Percentiles rank a stretch among this genome's conserved stretches.
phyloP scores from a whole-genome alignment of 1,140 invertebrate species.

The Trichomalopsis sarcophagae region DNA sequence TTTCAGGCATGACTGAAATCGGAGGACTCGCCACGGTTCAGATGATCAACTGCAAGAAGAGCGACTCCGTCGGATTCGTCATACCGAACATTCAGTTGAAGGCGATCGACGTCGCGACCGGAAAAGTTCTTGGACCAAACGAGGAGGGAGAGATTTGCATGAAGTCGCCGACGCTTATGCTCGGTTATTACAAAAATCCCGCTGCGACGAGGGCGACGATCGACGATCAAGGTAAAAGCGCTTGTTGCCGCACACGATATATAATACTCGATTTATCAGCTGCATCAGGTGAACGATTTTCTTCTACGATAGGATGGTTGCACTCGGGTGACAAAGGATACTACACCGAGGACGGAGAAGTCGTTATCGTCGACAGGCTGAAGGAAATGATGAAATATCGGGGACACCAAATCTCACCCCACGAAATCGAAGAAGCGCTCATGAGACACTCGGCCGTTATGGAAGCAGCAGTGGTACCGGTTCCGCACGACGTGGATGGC shows the following conservation, averaged over 20 bases:
- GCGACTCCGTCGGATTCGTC: slow-evolving; percentile 46
- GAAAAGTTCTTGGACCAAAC: slow-evolving; percentile 57
- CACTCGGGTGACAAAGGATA: slow-evolving; percentile 70
- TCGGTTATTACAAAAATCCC: slow-evolving; percentile 71
- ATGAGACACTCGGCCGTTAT: slow-evolving; percentile 78
- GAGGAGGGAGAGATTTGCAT: slow-evolving; percentile 68
- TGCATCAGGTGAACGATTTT: neutral
- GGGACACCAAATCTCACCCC: slow-evolving; percentile 59
- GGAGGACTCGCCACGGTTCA: neutral
- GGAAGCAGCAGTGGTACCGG: slow-evolving; percentile 82
- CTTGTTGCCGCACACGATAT: too few relatives aligned
- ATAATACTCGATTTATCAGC: too few relatives aligned
- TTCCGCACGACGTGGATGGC: slow-evolving; percentile 77
- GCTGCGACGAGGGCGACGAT: slow-evolving; percentile 75
- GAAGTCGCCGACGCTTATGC: slow-evolving; percentile 55
- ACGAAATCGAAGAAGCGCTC: slow-evolving; percentile 80
- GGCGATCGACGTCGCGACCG: slow-evolving; percentile 52
- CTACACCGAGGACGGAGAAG: slow-evolving; percentile 67
- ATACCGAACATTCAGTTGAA: slow-evolving; percentile 49
- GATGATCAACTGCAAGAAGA: neutral
- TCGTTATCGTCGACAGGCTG: slow-evolving; percentile 76
- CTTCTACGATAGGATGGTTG: slow-evolving; percentile 57
- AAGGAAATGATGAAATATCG: slow-evolving; percentile 78
- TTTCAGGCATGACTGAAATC: slow-evolving; percentile 45
- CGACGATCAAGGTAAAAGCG: slow-evolving; percentile 67